A percentile compares a stretch with the other conserved stretches of the same genome.
These are phyloP conservation scores for Leucophenga montana DNA, from an alignment of 2,888 invertebrate species.

Conservation along the genomic window DNA sequence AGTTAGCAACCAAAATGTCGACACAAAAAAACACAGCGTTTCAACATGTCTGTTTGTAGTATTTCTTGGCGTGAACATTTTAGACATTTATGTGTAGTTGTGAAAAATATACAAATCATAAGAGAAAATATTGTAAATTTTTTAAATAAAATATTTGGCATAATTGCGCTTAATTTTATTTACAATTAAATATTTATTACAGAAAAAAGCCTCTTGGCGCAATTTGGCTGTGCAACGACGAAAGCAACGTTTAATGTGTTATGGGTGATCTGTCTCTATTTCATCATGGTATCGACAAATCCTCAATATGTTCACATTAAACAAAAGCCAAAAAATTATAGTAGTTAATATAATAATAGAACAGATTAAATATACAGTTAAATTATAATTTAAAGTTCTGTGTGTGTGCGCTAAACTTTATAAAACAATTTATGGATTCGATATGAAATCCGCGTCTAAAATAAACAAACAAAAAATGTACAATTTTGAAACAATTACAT, in stretches of 20 bases:
- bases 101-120: not conserved
- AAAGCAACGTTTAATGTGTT: constrained; percentile 3
- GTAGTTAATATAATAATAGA: not conserved
- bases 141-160: constrained; percentile 20
- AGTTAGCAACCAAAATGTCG: not conserved
- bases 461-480: not conserved
- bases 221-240: constrained; percentile 58
- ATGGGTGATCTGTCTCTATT: not conserved
- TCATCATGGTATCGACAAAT: not conserved
- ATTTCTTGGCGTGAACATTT: not conserved
- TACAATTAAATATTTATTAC: constrained; percentile 44
- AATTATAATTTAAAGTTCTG: no score
- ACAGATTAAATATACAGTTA: not conserved
- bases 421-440: not conserved
- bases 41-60: not conserved
- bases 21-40: not conserved
- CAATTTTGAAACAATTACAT: not conserved
- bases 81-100: not conserved
- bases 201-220: constrained; percentile 63
- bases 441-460: not conserved
- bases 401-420: not conserved
- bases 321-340: not conserved
- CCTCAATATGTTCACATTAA: not conserved
- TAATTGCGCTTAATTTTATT: constrained; percentile 13
- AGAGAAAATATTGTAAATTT: not conserved